These are phyloP conservation scores for Rostratula benghalensis DNA, from an alignment of 2,113 vertebrate genomes.

Conservation along the genomic window DNA sequence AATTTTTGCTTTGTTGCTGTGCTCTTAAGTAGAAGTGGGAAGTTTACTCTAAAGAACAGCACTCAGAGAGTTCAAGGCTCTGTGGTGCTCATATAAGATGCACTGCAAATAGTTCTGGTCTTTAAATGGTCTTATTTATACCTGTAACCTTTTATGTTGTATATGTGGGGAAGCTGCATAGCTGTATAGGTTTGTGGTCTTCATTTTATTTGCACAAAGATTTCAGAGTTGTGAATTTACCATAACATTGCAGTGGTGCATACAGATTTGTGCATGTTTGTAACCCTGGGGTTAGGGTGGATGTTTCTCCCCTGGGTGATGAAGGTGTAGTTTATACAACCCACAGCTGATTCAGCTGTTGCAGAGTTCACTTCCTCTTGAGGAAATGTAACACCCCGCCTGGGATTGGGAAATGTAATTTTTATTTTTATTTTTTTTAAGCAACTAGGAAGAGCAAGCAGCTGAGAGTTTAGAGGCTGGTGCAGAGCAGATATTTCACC, in stretches of 20 bases:
- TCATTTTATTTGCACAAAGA: neutral
- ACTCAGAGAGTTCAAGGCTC: neutral
- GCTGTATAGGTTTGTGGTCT: neutral
- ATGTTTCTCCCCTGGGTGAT: neutral
- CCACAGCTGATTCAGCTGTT: neutral
- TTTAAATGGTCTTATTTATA: neutral
- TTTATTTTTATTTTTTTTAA: neutral
- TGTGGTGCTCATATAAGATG: neutral
- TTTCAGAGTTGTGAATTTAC: neutral
- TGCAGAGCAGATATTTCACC: neutral
- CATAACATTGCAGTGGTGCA: accelerated
- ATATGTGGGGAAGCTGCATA: neutral
- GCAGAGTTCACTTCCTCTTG: neutral
- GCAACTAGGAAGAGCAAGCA: neutral
- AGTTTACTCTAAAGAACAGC: neutral
- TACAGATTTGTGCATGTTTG: neutral
- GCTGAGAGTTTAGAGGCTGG: neutral
- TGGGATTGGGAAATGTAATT: neutral
- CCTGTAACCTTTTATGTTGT: neutral
- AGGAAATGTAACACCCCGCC: neutral
- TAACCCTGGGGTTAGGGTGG: neutral
- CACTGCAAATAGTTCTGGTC: neutral
- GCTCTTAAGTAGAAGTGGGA: neutral
- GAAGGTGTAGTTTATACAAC: neutral
- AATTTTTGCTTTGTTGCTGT: neutral